Evolutionary conservation across 2,113 vertebrate species (phyloP).

Genomic region (Lethenteron reissneri): DNA sequence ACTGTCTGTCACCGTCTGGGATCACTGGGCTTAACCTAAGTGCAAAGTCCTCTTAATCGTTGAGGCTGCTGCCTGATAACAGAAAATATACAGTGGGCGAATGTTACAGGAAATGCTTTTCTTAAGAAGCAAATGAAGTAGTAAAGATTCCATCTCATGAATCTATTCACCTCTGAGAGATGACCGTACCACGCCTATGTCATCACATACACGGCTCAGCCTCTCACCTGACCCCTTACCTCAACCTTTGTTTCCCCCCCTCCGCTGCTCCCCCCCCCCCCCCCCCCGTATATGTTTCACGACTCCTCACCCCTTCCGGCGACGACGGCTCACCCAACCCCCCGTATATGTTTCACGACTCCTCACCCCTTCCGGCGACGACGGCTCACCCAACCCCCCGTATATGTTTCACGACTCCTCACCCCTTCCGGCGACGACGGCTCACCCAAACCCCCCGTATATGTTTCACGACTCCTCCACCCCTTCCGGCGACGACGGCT

Average conservation of each 20-base stretch:
- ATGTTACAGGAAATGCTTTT: too few species aligned
- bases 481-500: neutral
- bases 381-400: neutral
- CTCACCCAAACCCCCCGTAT: constrained; percentile 11
- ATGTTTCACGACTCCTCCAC: neutral
- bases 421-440: neutral
- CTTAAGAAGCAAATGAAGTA: too few species aligned
- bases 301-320: neutral
- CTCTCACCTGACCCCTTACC: neutral
- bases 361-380: neutral
- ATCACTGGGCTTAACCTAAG: too few species aligned
- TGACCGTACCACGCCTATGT: too few species aligned
- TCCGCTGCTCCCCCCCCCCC: neutral
- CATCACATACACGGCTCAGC: neutral
- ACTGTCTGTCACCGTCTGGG: too few species aligned
- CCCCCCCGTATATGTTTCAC: neutral
- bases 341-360: neutral
- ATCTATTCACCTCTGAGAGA: too few species aligned
- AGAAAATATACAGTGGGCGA: too few species aligned
- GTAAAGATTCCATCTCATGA: too few species aligned
- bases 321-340: neutral
- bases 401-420: constrained; percentile 11
- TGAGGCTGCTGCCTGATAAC: too few species aligned
- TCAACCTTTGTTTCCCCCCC: neutral
- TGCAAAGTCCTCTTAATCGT: too few species aligned